Percentiles rank a stretch among this genome's conserved stretches.
phyloP scores from a whole-genome alignment of 2,888 invertebrate genomes.

The Rapana venosa region DNA sequence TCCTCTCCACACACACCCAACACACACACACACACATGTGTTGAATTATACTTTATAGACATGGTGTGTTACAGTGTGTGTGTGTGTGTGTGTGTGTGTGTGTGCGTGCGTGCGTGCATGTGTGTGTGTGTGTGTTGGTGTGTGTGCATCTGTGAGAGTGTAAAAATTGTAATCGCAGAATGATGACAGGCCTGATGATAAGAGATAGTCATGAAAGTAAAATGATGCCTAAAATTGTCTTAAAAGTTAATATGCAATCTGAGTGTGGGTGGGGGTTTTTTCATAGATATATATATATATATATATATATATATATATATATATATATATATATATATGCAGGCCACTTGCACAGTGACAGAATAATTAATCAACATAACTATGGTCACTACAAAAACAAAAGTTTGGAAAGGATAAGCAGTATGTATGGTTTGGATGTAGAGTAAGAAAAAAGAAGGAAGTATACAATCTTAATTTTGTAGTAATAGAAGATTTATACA shows the following conservation, averaged over 20 bases:
- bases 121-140: neutral
- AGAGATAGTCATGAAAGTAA: too few relatives aligned
- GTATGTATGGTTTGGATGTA: too few relatives aligned
- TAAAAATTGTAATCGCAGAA: too few relatives aligned
- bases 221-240: neutral
- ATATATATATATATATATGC: neutral
- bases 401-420: too few relatives aligned
- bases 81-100: constrained; percentile 21
- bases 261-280: neutral
- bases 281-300: neutral
- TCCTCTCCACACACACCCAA: neutral
- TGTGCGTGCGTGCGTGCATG: neutral
- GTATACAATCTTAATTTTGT: too few relatives aligned
- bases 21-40: neutral
- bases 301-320: neutral
- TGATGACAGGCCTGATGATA: too few relatives aligned
- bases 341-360: too few relatives aligned
- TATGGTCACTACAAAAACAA: too few relatives aligned
- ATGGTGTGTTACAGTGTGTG: neutral
- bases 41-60: too few relatives aligned
- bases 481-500: too few relatives aligned
- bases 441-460: too few relatives aligned
- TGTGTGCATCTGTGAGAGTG: neutral
- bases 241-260: neutral
- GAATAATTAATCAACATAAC: too few relatives aligned